Conservation (phyloP, 2,797 vertebrate genomes). For the Neosilurus mollespiculum region DNA sequence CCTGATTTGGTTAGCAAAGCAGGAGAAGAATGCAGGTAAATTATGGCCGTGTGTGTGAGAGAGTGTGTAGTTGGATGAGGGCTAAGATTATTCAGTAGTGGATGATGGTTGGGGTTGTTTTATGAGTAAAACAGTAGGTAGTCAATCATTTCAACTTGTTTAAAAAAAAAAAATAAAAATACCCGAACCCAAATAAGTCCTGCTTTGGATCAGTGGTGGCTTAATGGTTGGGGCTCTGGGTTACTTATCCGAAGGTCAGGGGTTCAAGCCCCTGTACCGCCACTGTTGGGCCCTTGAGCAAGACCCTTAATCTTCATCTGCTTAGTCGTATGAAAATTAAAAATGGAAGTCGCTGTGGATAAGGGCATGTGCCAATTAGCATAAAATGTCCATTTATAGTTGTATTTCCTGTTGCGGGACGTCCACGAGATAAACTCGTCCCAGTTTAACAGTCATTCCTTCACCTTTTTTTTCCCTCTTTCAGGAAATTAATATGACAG, state of each 20-base stretch:
- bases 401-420: background rate
- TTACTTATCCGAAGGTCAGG: too few relatives aligned
- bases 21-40: slow-evolving; percentile 72
- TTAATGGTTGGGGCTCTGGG: too few relatives aligned
- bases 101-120: background rate
- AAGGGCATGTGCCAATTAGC: too few relatives aligned
- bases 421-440: background rate
- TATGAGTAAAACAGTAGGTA: background rate
- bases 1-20: slow-evolving; percentile 64
- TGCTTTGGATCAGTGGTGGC: too few relatives aligned
- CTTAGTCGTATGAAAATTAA: too few relatives aligned
- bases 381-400: background rate
- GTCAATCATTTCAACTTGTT: background rate
- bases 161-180: background rate
- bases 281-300: too few relatives aligned
- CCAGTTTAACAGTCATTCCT: background rate
- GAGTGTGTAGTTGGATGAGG: background rate
- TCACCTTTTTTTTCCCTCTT: background rate
- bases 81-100: background rate
- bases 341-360: too few relatives aligned
- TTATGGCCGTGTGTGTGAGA: background rate
- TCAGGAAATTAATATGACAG: background rate
- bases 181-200: background rate
- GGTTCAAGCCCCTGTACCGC: background rate
- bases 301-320: too few relatives aligned